A percentile compares a stretch with the other conserved stretches of the same genome.
Conservation (phyloP, 2,888 invertebrate genomes). For the Euproctis similis region DNA sequence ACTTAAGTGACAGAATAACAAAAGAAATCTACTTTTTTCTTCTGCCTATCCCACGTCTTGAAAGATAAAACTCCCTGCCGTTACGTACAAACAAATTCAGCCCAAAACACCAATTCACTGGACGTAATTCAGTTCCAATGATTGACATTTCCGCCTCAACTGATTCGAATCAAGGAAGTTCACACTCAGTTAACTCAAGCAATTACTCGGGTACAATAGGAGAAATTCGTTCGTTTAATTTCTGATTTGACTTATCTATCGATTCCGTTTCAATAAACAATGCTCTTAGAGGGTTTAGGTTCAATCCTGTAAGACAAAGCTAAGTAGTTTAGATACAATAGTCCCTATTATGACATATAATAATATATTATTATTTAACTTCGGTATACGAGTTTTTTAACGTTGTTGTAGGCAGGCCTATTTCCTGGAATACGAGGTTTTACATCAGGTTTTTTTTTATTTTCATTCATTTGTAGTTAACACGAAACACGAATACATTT, state of each 20-base stretch:
- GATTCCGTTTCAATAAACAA: constrained; percentile 18
- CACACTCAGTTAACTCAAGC: constrained; percentile 22
- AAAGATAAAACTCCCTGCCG: background rate
- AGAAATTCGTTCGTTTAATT: constrained; percentile 17
- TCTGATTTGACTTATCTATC: constrained; percentile 23
- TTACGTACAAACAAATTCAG: constrained; percentile 3
- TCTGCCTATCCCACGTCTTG: too few relatives aligned
- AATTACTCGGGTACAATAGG: constrained; percentile 24
- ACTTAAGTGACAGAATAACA: too few relatives aligned
- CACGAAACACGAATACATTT: too few relatives aligned
- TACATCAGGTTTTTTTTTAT: too few relatives aligned
- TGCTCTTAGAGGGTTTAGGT: constrained; percentile 7
- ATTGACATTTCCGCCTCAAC: constrained; percentile 25
- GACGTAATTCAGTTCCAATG: constrained; percentile 22
- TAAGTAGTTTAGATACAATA: background rate
- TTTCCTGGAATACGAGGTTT: too few relatives aligned
- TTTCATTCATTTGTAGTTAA: too few relatives aligned
- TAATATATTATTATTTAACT: too few relatives aligned
- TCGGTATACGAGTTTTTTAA: too few relatives aligned
- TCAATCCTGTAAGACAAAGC: constrained; percentile 1
- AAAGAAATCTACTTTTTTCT: too few relatives aligned
- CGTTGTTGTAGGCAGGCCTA: too few relatives aligned
- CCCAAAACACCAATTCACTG: constrained; percentile 12
- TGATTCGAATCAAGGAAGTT: constrained; percentile 21
- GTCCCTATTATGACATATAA: too few relatives aligned